Evolutionary conservation across 2,888 invertebrate genomes (phyloP), one percentile per base, ranked within the genome.

Genomic region (Eupithecia tripunctaria): DNA sequence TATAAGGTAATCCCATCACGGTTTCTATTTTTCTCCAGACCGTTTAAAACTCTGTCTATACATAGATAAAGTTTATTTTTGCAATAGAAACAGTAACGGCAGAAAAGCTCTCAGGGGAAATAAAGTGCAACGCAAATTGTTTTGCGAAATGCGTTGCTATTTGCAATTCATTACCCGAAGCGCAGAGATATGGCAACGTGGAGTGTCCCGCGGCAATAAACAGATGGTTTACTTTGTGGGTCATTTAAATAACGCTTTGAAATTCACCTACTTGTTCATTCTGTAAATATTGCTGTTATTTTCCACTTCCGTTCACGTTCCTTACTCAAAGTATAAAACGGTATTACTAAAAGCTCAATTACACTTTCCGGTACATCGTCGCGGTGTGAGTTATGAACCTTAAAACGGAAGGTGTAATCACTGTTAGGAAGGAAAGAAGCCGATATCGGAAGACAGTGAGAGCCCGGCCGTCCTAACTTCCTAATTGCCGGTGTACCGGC

Each of bases 51-150:
- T 56, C 56, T 25, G 3, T 56, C 56, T 4, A 12, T 25, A 12
- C 56, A 1, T 25, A 25, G 12, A 56, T 56, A 56, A 25, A 29
- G 60, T 60, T 60, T 60, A 60, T 60, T 60, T 18, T 29, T 14
- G 60, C 29, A 29, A 29, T 60, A 29, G 29, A 60, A 68, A 65
- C 67, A 59, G 71, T 71, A 71, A 69, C 71, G 43, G 63, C 69
- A 59, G 74, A 43, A 56, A 71, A 67, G 51, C 7, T 65, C 77
- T 67, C 72, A 6, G 18, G 69, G 77, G 75, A 74, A 74, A 77
- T 78, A 71, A n/a, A 75, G 60, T 71, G 70, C 68, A 32, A 70
- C 67, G 75, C 72, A 77, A 76, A 76, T 76, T 76, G 72, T 78
- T 77, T 67, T 63, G 70, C 65, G 62, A 72, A 36, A 68, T 15